Percentiles rank a stretch among this genome's conserved stretches.
Conservation (phyloP, 2,113 vertebrate species). For the Todiramphus saurophagus region DNA sequence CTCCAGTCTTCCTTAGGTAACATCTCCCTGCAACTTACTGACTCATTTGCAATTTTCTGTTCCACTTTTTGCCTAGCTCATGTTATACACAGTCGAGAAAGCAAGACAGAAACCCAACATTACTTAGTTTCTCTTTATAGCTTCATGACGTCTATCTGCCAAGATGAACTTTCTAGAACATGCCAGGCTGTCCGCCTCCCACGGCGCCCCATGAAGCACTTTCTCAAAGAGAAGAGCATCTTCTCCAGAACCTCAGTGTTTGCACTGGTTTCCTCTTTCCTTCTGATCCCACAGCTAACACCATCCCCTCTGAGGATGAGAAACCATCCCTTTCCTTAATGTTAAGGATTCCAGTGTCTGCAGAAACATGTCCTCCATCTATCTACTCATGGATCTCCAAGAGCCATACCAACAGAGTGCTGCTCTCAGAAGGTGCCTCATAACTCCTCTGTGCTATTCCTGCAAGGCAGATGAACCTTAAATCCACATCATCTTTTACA, state of each 20-base stretch:
- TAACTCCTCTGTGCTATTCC: background rate
- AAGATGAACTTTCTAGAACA: slow-evolving; percentile 29
- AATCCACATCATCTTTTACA: background rate
- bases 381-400: background rate
- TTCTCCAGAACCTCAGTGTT: background rate
- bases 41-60: slow-evolving; percentile 27
- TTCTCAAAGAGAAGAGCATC: background rate
- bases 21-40: background rate
- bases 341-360: background rate
- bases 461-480: background rate
- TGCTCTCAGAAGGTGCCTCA: background rate
- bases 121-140: slow-evolving; percentile 48
- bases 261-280: background rate
- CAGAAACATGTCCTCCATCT: background rate
- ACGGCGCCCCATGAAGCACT: background rate
- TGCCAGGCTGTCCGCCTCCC: background rate
- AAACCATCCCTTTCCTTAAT: background rate
- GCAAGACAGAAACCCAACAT: background rate
- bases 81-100: background rate
- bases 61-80: slow-evolving; percentile 9
- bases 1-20: background rate
- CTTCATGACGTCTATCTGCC: background rate
- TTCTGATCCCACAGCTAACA: background rate
- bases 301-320: background rate
- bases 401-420: background rate